Evolutionary conservation across 2,797 vertebrate genomes (phyloP), one percentile per base, ranked within the genome.

Genomic region (Naso thynnoides): DNA sequence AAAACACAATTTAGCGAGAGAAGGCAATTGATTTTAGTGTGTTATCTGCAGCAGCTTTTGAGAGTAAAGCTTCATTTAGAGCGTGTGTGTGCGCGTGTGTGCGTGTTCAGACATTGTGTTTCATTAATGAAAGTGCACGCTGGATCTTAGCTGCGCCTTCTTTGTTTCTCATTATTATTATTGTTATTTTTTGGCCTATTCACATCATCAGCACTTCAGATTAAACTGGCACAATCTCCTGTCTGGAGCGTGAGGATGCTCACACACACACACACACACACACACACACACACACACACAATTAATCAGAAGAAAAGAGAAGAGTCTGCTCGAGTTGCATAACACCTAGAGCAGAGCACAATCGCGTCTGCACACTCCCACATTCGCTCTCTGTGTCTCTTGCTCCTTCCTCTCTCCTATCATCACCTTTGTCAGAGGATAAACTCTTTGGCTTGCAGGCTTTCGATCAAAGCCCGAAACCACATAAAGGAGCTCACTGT

Each of bases 351-450:
- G 49, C 59, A 48, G 62, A 76, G 49, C 23, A 74, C 76, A 78
- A 65, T 77, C 38, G 42, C 29, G 24, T 85, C 82, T 62, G 23
- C 53, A 27, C 67, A 8, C 82, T 80, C 69, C 81, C 76, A 73
- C 84, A 54, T 44, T 38, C 3, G 16, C 16, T 18, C 33, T 58
- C 58, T 29, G 42, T 44, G 26, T 68, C 52, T 76, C 44, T 47
- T 24, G 15, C 70, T 77, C 58, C 36, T 66, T 64, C 52, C 48
- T 74, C 55, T 33, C 59, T 67, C 73, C 76, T 74, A 53, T 85
- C 86, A 29, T 90, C 89, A 90, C 88, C 84, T 91, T 81, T 79
- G 78, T 79, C 83, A 82, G 73, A 73, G 84, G 89, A 91, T 91
- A 87, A 89, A 87, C 76, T 79, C 80, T 78, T 41, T 33, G 74